Percentiles rank a stretch among this genome's conserved stretches.
phyloP scores from a whole-genome alignment of 2,113 vertebrate species.

The Myiagra hebetior region DNA sequence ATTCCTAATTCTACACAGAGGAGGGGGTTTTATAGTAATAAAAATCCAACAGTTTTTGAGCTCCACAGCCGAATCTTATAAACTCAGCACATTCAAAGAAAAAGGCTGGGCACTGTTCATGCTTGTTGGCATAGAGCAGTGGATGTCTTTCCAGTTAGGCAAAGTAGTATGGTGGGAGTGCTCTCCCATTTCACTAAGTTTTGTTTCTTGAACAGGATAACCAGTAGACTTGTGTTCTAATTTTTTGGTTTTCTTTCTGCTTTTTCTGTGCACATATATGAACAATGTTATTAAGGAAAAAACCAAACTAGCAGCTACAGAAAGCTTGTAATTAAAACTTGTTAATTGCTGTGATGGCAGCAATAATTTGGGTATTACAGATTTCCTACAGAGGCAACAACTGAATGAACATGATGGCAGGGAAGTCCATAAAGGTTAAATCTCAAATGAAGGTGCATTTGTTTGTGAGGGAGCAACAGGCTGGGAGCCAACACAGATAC shows the following conservation, averaged over 20 bases:
- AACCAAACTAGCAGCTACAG: not conserved
- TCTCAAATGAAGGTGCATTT: not conserved
- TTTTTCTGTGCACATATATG: not conserved
- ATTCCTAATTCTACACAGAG: not conserved
- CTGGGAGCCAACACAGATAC: not conserved
- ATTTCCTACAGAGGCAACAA: not conserved
- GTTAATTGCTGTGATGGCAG: not conserved
- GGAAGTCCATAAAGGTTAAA: not conserved
- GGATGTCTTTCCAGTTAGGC: not conserved
- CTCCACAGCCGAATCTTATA: not conserved
- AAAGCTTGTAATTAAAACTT: not conserved
- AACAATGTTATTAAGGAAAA: not conserved
- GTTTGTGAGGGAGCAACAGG: not conserved
- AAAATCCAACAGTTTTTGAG: not conserved
- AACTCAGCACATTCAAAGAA: not conserved
- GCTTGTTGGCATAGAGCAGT: not conserved
- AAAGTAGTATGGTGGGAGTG: not conserved
- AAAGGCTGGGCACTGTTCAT: not conserved
- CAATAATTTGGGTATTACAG: not conserved
- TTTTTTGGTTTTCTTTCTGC: not conserved
- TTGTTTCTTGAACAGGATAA: not conserved
- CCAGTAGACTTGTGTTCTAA: not conserved
- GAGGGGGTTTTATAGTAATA: not conserved
- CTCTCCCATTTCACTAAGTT: not conserved
- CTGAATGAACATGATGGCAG: not conserved